Evolutionary conservation across 1,140 invertebrate genomes (phyloP), one percentile per base, ranked within the genome.

Genomic region (Nautilus pompilius): DNA sequence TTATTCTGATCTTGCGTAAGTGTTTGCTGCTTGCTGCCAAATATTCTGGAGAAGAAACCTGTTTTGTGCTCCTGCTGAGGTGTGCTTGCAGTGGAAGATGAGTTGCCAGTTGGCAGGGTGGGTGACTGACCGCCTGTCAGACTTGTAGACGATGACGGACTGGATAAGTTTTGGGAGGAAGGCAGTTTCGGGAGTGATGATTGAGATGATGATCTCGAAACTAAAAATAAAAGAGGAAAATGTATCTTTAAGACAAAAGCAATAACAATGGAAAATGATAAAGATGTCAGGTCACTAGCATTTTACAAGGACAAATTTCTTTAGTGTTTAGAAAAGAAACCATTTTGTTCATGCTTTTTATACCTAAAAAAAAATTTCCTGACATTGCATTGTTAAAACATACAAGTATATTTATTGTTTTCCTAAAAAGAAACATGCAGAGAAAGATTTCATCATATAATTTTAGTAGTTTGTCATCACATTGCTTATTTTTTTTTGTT

Each of bases 1-100:
- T 28, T 53, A 28, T 53, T 53, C 1, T 24, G 15, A 53, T 53
- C 49, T 20, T 22, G 22, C 0, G 49, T 24, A 28, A 28, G 29
- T 20, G 58, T 56, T 54, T 66, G 65, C 45, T 58, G 56, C 60
- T 73, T 73, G 48, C 71, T 75, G 28, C 75, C 75, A 57, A 82
- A 82, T 2, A 81, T 58, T n/a, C 78, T 63, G 5, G 78, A 78
- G 56, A 82, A 79, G 63, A 82, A 73, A 26, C 76, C 77, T 3
- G 68, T 58, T 64, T 77, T 78, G 29, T 68, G 68, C 45, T 68
- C 70, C 32, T 69, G 57, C 59, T 75, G 70, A 17, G 73, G 67
- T 3, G 70, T 66, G 17, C 60, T 66, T 15, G 57, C 60, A 20
- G 71, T 51, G 2, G 71, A 61, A 17, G 56, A 26, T 30, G 68